Conservation (phyloP, 2,888 invertebrate genomes). For the Heteromyza rotundicornis region DNA sequence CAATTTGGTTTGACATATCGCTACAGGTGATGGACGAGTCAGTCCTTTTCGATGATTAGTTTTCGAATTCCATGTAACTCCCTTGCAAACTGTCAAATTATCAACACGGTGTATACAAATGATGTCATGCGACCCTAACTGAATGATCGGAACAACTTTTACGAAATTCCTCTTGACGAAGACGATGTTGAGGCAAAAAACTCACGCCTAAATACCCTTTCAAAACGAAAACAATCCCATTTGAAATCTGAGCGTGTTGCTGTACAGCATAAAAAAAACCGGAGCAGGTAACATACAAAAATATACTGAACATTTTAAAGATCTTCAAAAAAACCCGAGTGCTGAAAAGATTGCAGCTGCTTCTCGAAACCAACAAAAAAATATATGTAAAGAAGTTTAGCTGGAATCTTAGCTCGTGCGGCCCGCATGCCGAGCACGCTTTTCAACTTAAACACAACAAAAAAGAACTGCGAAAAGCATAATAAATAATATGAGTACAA, state of each 20-base stretch:
- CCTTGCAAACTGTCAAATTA: too few species aligned
- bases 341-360: conserved; percentile 19
- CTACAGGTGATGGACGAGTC: too few species aligned
- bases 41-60: too few species aligned
- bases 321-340: not conserved
- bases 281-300: conserved; percentile 18
- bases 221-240: not conserved
- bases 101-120: not conserved
- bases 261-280: not conserved
- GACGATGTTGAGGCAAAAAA: not conserved
- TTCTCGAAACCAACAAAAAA: conserved; percentile 15
- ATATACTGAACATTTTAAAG: not conserved
- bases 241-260: not conserved
- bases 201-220: not conserved
- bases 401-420: conserved; percentile 44
- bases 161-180: not conserved
- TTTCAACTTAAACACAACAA: conserved; percentile 25
- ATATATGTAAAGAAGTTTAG: not conserved
- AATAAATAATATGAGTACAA: conserved; percentile 11
- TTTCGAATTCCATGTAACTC: too few species aligned
- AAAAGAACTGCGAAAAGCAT: conserved; percentile 13
- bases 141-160: not conserved
- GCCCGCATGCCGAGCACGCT: conserved; percentile 53
- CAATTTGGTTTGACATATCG: too few species aligned
- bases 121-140: not conserved